Evolutionary conservation across 2,797 vertebrate genomes (phyloP).

Genomic region (Phaenicophaeus curvirostris): DNA sequence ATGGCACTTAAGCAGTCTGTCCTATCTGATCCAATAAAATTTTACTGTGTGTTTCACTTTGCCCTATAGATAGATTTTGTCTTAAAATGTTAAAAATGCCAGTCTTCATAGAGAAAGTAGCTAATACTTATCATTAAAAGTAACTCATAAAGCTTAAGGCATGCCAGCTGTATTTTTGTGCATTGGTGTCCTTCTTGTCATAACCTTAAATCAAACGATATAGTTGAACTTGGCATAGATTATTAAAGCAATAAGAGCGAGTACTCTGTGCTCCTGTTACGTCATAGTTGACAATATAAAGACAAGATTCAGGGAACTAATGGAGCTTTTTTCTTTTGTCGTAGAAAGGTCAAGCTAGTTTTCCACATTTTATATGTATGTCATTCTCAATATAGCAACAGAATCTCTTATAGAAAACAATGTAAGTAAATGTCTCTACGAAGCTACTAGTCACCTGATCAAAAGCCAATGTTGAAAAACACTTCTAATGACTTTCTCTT

Average conservation of each 20-base stretch:
- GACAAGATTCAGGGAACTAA: constrained; percentile 74
- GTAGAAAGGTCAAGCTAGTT: constrained; percentile 81
- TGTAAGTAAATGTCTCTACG: constrained; percentile 84
- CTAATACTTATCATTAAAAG: constrained; percentile 34
- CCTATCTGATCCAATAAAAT: constrained; percentile 38
- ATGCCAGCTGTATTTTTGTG: constrained; percentile 54
- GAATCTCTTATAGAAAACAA: constrained; percentile 83
- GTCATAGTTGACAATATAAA: constrained; percentile 76
- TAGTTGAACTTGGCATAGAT: constrained; percentile 71
- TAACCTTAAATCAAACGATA: constrained; percentile 62
- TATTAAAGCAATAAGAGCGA: constrained; percentile 72
- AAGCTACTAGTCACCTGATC: constrained; percentile 94
- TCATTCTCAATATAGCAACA: constrained; percentile 82
- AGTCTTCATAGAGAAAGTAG: constrained; percentile 9
- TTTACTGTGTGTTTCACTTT: constrained; percentile 35
- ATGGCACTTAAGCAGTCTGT: constrained; percentile 9
- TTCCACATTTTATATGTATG: constrained; percentile 79
- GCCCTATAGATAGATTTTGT: constrained; percentile 36
- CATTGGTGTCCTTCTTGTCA: constrained; percentile 46
- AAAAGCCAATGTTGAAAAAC: constrained; percentile 90
- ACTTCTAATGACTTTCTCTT: constrained; percentile 99
- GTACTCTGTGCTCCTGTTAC: constrained; percentile 70
- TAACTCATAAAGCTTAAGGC: constrained; percentile 45
- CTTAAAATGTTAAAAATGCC: constrained; percentile 53
- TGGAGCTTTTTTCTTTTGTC: constrained; percentile 75